A percentile compares a stretch with the other conserved stretches of the same genome.
These are phyloP conservation scores for Hyposmocoma kahamanoa DNA, from an alignment of 1,140 invertebrate genomes.

Conservation along the genomic window DNA sequence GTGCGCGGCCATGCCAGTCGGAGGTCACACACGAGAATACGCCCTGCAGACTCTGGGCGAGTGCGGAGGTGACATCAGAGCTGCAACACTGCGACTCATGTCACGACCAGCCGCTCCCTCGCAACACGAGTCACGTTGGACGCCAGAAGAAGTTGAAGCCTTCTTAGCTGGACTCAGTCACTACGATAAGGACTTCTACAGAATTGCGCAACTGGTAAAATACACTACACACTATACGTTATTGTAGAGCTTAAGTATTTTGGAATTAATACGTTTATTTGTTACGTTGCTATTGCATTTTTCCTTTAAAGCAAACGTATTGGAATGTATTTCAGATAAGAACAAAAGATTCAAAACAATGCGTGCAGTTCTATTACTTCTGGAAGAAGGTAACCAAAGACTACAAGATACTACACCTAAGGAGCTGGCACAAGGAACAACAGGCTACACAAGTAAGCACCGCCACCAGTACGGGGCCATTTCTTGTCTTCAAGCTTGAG, in stretches of 20 bases:
- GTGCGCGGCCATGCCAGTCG: slow-evolving; percentile 91
- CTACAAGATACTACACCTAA: slow-evolving; percentile 73
- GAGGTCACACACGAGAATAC: slow-evolving; percentile 95
- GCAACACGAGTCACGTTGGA: slow-evolving; percentile 89
- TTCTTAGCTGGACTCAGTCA: slow-evolving; percentile 92
- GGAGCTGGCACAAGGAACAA: slow-evolving; percentile 52
- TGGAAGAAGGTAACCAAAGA: slow-evolving; percentile 98
- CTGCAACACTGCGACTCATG: slow-evolving; percentile 90
- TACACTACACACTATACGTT: not conserved
- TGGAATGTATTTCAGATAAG: slow-evolving; percentile 77
- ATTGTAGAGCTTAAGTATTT: not conserved
- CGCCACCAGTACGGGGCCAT: slow-evolving; percentile 38
- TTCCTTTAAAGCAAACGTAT: not conserved
- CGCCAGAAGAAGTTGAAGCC: slow-evolving; percentile 87
- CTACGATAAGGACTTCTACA: slow-evolving; percentile 95
- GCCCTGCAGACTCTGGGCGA: slow-evolving; percentile 93
- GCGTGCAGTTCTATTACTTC: slow-evolving; percentile 98
- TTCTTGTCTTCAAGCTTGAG: slow-evolving; percentile 59
- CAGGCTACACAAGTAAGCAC: slow-evolving; percentile 57
- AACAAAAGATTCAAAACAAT: slow-evolving; percentile 93
- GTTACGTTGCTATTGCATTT: too few relatives aligned
- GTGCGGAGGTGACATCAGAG: slow-evolving; percentile 90
- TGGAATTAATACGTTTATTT: too few relatives aligned
- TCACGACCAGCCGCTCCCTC: slow-evolving; percentile 80
- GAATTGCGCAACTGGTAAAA: slow-evolving; percentile 88